Evolutionary conservation across 2,888 invertebrate species (phyloP).

Genomic region (Mystacides longicornis): DNA sequence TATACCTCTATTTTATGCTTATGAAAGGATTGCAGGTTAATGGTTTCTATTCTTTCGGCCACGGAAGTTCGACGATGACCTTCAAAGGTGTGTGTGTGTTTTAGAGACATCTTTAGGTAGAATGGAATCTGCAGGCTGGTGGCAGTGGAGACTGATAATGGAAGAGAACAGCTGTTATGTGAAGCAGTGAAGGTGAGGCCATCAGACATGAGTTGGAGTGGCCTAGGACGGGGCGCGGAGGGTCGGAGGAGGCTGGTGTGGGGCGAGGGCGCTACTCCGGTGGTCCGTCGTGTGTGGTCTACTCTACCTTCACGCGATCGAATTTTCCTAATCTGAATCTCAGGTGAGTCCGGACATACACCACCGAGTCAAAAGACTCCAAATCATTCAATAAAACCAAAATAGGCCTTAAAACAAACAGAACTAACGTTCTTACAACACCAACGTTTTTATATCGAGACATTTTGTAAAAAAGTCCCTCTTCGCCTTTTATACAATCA

Average conservation of each 20-base stretch:
- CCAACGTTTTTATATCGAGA: neutral
- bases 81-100: too few species aligned
- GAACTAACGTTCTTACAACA: neutral
- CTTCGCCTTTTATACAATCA: neutral
- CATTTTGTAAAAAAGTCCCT: neutral
- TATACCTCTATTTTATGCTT: too few species aligned
- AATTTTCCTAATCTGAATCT: slow-evolving; percentile 25
- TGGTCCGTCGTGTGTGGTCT: slow-evolving; percentile 41
- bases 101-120: too few species aligned
- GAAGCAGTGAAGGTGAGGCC: too few species aligned
- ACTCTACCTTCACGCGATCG: slow-evolving; percentile 24
- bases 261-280: slow-evolving; percentile 25
- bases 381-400: neutral
- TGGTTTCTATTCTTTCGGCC: too few species aligned
- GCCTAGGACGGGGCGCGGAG: neutral
- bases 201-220: neutral
- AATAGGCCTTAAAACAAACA: neutral
- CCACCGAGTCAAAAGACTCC: neutral
- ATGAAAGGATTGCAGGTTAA: too few species aligned
- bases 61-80: too few species aligned
- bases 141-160: too few species aligned
- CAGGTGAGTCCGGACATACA: slow-evolving; percentile 4
- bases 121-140: too few species aligned
- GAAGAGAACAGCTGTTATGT: neutral
- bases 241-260: slow-evolving; percentile 4